Base-by-base conservation (phyloP, 2,888 invertebrate species). In the Lymantria dispar region DNA sequence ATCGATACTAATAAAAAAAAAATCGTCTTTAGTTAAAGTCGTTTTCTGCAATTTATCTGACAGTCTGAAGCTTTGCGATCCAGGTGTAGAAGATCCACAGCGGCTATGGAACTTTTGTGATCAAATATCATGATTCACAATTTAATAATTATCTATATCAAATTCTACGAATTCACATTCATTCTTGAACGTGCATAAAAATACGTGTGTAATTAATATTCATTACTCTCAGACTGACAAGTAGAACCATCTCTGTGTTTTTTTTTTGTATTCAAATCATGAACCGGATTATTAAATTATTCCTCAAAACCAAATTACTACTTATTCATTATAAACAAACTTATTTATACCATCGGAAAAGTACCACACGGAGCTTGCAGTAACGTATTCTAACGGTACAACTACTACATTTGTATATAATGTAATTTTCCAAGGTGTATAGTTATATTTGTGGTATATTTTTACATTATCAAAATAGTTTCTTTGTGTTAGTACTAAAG, bases 201-300 rank as follows among this genome's bases (percentile, higher is more conserved):
- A 33, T 7, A 33, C 8, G 8, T 10, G 9, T 50, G 48, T 50
- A 55, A 60, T 56, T 54, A 56, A 56, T 64, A 55, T 55, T 64
- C 62, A 62, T 68, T 56, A 64, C 33, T 50, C 44, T 22, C 44
- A 10, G 56, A 54, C 49, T 54, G 63, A 59, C 65, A 57, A 56
- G 56, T 58, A 49, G 55, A 57, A 48, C 66, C 58, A 62, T 57
- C 58, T 52, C 51, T 56, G 50, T 52, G 61, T 65, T 59, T 22
- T 56, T 65, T 59, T 22, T 56, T 58, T 60, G 42, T 38, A 48
- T 56, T 44, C 41, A 55, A 48, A 58, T 57, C 57, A 62, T 56
- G 56, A 47, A 64, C 64, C 62, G 62, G 60, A 62, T 65, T 68
- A 65, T 67, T 65, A 65, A 65, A 68, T 65, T 65, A 68, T 65